Conservation (phyloP, 2,888 invertebrate species). For the Pteria penguin region DNA sequence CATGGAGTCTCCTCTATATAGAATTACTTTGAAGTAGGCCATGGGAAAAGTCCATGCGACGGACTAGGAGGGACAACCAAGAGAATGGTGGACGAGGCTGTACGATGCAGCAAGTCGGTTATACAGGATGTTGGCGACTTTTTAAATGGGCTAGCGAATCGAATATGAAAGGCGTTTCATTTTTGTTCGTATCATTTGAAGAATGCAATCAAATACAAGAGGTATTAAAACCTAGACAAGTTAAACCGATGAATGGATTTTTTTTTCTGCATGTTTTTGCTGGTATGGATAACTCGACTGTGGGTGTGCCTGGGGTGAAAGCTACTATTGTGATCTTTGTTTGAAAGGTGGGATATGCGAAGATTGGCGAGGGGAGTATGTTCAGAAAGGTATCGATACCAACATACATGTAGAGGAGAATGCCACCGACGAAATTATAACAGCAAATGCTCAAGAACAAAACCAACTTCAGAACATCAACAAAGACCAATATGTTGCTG, state of each 20-base stretch:
- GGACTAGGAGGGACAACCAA: slow-evolving; percentile 48
- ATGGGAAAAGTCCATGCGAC: slow-evolving; percentile 53
- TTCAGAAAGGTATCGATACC: neutral
- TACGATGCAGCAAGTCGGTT: slow-evolving; percentile 17
- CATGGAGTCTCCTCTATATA: slow-evolving; percentile 38
- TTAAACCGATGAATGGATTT: slow-evolving; percentile 1
- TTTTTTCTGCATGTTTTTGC: slow-evolving; percentile 8
- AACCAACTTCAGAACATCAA: neutral
- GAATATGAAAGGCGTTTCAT: slow-evolving; percentile 14
- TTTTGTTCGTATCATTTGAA: slow-evolving; percentile 8
- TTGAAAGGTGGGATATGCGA: slow-evolving; percentile 5
- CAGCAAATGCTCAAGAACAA: neutral
- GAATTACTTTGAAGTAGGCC: slow-evolving; percentile 54
- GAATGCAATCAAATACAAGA: neutral
- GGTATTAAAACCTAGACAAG: neutral
- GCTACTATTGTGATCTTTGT: slow-evolving; percentile 7
- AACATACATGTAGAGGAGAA: too few species aligned
- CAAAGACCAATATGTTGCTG: slow-evolving; percentile 25
- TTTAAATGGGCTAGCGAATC: slow-evolving; percentile 14
- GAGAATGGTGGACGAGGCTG: too few species aligned
- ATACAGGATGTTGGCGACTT: slow-evolving; percentile 27
- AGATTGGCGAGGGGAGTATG: slow-evolving; percentile 1
- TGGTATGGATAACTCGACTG: neutral
- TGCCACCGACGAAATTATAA: neutral
- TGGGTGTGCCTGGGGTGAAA: neutral